Conservation (phyloP, 2,888 invertebrate species). For the Pteria penguin region DNA sequence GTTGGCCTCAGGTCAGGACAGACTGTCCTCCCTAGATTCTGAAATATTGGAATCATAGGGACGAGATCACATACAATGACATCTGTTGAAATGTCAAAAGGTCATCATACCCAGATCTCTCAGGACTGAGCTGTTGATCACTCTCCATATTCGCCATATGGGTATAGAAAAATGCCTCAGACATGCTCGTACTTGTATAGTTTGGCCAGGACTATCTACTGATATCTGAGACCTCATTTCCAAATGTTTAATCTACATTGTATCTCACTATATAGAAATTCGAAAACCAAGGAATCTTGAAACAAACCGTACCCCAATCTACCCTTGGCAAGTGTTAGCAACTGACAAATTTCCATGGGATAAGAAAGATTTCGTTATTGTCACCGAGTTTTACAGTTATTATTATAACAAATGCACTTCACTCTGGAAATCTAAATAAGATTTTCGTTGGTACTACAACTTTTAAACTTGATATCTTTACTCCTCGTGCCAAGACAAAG, state of each 20-base stretch:
- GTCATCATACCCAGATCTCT: constrained; percentile 42
- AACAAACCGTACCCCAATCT: constrained; percentile 16
- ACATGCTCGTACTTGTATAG: constrained; percentile 11
- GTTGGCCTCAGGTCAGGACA: constrained; percentile 36
- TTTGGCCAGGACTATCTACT: neutral
- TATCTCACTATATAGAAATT: constrained; percentile 1
- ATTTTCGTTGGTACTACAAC: too few species aligned
- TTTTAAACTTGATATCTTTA: too few species aligned
- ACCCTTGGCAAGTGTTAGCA: constrained; percentile 34
- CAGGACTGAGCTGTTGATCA: neutral
- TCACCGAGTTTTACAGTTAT: constrained; percentile 43
- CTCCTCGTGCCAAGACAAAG: too few species aligned
- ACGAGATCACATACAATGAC: constrained; percentile 37
- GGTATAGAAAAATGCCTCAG: constrained; percentile 8
- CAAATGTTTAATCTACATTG: too few species aligned
- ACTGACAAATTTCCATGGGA: constrained; percentile 41
- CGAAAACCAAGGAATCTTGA: constrained; percentile 33
- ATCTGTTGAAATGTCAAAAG: constrained; percentile 34
- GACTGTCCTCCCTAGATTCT: neutral
- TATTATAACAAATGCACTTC: too few species aligned
- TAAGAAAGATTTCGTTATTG: constrained; percentile 21
- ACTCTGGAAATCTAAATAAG: too few species aligned
- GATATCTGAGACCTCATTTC: neutral
- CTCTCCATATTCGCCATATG: neutral
- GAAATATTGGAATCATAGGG: constrained; percentile 40